phyloP scores from a whole-genome alignment of 2,797 vertebrate species.

The Acanthiza pusilla region DNA sequence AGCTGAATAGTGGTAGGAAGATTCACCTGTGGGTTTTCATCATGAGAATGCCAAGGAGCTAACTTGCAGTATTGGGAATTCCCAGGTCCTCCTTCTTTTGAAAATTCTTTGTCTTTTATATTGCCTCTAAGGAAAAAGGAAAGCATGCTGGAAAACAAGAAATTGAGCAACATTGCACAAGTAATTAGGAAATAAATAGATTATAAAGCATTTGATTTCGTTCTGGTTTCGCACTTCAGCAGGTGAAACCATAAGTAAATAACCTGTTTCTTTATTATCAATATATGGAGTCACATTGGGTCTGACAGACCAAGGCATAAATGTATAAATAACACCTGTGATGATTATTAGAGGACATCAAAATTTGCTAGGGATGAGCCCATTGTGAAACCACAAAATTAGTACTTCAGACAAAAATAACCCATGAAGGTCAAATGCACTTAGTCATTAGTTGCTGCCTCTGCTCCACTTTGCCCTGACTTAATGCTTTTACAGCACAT shows the following conservation, averaged over 20 bases:
- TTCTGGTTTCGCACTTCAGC: neutral
- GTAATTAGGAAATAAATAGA: neutral
- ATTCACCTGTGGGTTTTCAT: conserved; percentile 33
- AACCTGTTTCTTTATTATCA: neutral
- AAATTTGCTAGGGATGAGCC: neutral
- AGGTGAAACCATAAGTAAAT: neutral
- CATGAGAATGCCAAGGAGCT: conserved; percentile 53
- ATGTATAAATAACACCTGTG: neutral
- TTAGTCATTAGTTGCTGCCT: neutral
- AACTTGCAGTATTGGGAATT: neutral
- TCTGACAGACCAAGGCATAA: neutral
- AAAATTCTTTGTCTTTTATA: neutral
- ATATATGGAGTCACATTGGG: neutral
- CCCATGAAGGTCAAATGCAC: neutral
- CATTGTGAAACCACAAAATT: neutral
- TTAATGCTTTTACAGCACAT: neutral
- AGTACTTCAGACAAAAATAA: neutral
- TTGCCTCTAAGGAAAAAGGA: neutral
- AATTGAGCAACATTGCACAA: neutral
- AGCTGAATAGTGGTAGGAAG: neutral
- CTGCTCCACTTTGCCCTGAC: neutral
- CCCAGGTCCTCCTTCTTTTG: neutral
- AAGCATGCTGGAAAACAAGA: conserved; percentile 57
- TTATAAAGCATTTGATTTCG: neutral
- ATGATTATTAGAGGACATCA: neutral